Evolutionary conservation across 2,888 invertebrate species (phyloP), one percentile per base, ranked within the genome.

Genomic region (Tipula vernalis): DNA sequence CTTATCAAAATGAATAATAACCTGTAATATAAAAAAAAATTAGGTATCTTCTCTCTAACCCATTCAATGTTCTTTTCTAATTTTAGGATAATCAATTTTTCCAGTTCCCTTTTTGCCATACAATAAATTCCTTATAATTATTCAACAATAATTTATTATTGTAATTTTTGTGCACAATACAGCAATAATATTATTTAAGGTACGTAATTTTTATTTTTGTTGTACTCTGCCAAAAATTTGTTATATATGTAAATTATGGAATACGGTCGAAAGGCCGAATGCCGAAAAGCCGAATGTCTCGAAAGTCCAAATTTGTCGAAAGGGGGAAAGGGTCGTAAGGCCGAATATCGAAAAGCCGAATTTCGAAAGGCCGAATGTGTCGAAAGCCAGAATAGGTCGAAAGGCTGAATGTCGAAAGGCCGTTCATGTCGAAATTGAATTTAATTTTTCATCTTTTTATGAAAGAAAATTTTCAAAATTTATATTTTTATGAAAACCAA

Each of bases 1-100:
- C 71, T 71, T 71, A 71, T 71, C 71, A 71, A 71, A 71, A 71
- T 71, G 71, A 71, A 71, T 71, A 71, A 71, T 71, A 71, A 71
- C 71, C 71, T 71, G 71, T 28, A 71, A 47, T n/a, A 51, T 5
- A 51, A n/a, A 51, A 15, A 15, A 47, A 15, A 4, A 28, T 71
- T 28, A 71, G 28, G 71, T 71, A 71, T 71, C 28, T 18, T 71
- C 71, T 18, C 18, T 71, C 51, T 12, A 71, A 71, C 71, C 71
- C 71, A 10, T 71, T 71, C 71, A 71, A 71, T 71, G 28, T 71
- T 71, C 28, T 71, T 71, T 71, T 28, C 71, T 71, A 71, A 12
- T 71, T 71, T 71, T 71, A 71, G 71, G 71, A 71, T 71, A 71
- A 71, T 71, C 71, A 71, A 71, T 71, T 71, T 71, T 71, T 71